phyloP scores from a whole-genome alignment of 2,113 vertebrate genomes.

The Limanda limanda region DNA sequence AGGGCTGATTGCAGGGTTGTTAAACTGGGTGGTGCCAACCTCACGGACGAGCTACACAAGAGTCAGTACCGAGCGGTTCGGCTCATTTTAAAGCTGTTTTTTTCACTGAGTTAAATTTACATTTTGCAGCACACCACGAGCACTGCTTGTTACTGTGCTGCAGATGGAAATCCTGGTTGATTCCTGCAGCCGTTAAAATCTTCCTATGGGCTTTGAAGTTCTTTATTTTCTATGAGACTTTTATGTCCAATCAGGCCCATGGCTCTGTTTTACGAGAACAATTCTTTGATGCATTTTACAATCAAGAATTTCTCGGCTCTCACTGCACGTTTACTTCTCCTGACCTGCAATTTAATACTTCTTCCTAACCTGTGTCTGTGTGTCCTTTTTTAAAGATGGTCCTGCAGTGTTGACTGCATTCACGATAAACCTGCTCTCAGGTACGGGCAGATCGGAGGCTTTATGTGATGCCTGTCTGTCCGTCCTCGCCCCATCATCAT shows the following conservation, averaged over 20 bases:
- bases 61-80: too few species aligned
- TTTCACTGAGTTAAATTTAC: neutral
- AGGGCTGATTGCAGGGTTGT: too few species aligned
- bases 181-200: neutral
- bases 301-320: neutral
- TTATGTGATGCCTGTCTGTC: conserved; percentile 73
- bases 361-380: conserved; percentile 47
- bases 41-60: too few species aligned
- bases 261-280: neutral
- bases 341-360: neutral
- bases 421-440: conserved; percentile 78
- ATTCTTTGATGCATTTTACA: neutral
- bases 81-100: too few species aligned
- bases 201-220: neutral
- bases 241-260: too few species aligned
- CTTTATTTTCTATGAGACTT: neutral
- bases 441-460: conserved; percentile 76
- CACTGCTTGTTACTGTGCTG: neutral
- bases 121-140: neutral
- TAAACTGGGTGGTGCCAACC: too few species aligned
- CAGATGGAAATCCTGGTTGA: neutral
- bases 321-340: neutral
- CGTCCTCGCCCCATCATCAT: conserved; percentile 10
- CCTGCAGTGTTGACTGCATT: conserved; percentile 78
- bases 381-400: conserved; percentile 73